Evolutionary conservation across 2,797 vertebrate species (phyloP).

Genomic region (Rhinichthys osculus): DNA sequence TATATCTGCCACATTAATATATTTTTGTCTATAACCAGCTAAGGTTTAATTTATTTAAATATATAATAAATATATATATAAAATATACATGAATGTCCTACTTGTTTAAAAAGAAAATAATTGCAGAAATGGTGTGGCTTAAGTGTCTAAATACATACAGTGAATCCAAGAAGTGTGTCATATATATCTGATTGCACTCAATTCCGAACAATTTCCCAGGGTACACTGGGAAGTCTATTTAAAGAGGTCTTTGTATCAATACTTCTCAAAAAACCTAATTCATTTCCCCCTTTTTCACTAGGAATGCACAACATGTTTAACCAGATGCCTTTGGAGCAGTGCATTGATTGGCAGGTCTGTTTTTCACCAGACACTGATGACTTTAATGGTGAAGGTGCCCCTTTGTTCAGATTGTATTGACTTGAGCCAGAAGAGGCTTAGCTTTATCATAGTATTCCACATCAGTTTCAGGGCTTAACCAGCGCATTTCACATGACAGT

Average conservation of each 20-base stretch:
- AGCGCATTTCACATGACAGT: slow-evolving; percentile 33
- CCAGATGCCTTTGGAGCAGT: slow-evolving; percentile 75
- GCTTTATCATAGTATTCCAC: slow-evolving; percentile 56
- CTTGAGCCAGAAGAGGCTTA: slow-evolving; percentile 56
- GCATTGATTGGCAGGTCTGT: slow-evolving; percentile 77
- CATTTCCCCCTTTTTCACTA: slow-evolving; percentile 80
- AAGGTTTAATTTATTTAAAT: background rate
- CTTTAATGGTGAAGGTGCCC: slow-evolving; percentile 78
- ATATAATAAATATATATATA: background rate
- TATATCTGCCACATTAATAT: background rate
- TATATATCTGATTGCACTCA: slow-evolving; percentile 28
- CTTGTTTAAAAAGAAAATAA: background rate
- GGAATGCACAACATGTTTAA: slow-evolving; percentile 81
- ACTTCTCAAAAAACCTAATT: slow-evolving; percentile 81
- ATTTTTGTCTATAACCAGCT: background rate
- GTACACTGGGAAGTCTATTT: slow-evolving; percentile 48
- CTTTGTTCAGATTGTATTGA: slow-evolving; percentile 66
- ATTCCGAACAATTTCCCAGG: slow-evolving; percentile 62
- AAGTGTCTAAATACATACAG: background rate
- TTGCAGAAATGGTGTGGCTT: too few relatives aligned
- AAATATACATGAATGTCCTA: background rate
- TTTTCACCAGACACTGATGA: slow-evolving; percentile 73
- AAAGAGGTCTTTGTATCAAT: slow-evolving; percentile 81
- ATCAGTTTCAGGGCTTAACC: slow-evolving; percentile 47
- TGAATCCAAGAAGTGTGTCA: slow-evolving; percentile 5